phyloP scores from a whole-genome alignment of 2,888 invertebrate species.

The Drosophila merina region DNA sequence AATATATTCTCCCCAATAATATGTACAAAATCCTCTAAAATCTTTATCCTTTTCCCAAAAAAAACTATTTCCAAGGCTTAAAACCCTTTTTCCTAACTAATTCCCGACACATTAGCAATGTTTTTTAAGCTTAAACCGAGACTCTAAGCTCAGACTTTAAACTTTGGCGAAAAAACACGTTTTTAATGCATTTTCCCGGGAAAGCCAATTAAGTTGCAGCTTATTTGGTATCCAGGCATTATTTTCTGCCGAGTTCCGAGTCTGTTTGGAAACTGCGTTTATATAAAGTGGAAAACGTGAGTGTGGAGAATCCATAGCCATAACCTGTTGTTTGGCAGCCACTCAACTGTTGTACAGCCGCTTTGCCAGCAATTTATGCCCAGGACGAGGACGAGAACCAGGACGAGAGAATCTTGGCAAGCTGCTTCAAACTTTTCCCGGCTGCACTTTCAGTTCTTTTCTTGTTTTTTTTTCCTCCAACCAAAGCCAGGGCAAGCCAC shows the following conservation, averaged over 20 bases:
- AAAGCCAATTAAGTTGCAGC: neutral
- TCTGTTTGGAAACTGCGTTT: neutral
- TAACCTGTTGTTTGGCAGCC: constrained; percentile 32
- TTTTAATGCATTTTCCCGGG: no score
- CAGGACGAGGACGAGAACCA: no score
- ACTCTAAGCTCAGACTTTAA: no score
- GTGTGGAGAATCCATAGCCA: neutral
- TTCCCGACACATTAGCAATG: no score
- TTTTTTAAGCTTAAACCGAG: no score
- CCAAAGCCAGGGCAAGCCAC: neutral
- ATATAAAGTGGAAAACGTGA: neutral
- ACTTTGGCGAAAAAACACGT: no score
- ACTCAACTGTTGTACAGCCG: constrained; percentile 12
- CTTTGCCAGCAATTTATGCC: neutral
- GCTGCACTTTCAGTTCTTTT: constrained; percentile 14
- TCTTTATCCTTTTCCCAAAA: no score
- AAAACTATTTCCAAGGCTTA: no score
- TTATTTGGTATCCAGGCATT: neutral
- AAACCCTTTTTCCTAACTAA: no score
- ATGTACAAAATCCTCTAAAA: no score
- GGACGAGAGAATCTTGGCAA: constrained; percentile 14
- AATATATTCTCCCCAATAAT: no score
- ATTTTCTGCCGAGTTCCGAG: neutral
- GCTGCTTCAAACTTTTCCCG: constrained; percentile 19
- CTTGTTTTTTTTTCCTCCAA: neutral